phyloP scores from a whole-genome alignment of 1,140 invertebrate species.

The Calliphora vicina region DNA sequence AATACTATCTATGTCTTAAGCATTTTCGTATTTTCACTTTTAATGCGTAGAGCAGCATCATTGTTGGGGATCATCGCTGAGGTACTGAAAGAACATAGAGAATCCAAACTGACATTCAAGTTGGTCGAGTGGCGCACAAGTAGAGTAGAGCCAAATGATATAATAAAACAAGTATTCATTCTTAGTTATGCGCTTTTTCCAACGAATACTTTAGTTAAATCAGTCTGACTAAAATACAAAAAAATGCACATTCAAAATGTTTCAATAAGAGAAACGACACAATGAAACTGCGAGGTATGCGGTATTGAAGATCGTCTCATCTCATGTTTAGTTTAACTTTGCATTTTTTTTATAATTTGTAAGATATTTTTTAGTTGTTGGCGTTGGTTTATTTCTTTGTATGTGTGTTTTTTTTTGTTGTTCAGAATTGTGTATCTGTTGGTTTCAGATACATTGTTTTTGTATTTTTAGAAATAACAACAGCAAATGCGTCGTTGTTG shows the following conservation, averaged over 20 bases:
- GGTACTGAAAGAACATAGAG: too few relatives aligned
- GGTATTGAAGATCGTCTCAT: background rate
- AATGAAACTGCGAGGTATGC: background rate
- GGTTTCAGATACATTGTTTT: background rate
- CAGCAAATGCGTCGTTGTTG: background rate
- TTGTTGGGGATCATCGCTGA: background rate
- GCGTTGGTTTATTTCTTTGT: background rate
- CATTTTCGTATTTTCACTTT: background rate
- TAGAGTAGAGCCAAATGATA: too few relatives aligned
- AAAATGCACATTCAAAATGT: background rate
- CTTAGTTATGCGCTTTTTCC: too few relatives aligned
- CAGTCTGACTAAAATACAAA: background rate
- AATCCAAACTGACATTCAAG: too few relatives aligned
- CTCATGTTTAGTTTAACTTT: background rate
- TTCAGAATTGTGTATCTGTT: slow-evolving; percentile 8
- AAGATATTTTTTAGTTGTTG: background rate
- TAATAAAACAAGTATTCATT: too few relatives aligned
- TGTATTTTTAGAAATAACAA: background rate
- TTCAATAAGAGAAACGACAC: background rate
- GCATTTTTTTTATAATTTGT: background rate
- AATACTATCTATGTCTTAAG: too few relatives aligned
- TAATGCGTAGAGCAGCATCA: background rate
- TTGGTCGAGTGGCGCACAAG: too few relatives aligned
- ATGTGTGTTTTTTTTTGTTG: background rate
- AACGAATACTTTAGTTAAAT: background rate